phyloP scores from a whole-genome alignment of 2,797 vertebrate genomes.

The Acanthornis magna region DNA sequence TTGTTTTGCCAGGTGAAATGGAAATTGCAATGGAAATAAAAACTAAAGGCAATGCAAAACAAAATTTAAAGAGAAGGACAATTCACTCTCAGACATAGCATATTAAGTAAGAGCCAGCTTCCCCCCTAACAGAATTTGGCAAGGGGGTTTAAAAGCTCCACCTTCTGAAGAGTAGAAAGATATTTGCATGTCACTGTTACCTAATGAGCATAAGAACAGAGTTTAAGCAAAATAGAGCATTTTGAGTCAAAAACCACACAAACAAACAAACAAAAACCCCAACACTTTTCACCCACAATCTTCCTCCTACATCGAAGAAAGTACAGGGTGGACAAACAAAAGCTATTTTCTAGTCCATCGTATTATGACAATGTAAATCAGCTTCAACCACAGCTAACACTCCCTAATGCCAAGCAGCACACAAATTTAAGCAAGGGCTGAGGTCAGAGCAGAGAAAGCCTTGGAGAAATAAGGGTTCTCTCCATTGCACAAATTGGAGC shows the following conservation, averaged over 20 bases:
- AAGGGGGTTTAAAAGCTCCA: rapidly evolving
- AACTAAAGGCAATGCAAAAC: not conserved
- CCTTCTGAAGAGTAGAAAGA: not conserved
- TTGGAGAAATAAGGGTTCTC: not conserved
- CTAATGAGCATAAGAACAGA: not conserved
- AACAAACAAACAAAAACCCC: rapidly evolving
- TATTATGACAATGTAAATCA: not conserved
- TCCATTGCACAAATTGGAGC: too few species aligned
- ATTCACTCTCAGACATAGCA: not conserved
- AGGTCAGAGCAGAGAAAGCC: not conserved
- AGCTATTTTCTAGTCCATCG: not conserved
- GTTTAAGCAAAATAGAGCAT: not conserved
- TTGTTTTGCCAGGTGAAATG: not conserved
- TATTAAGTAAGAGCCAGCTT: not conserved
- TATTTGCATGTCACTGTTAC: not conserved
- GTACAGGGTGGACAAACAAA: not conserved
- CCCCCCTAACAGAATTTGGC: not conserved
- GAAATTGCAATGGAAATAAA: not conserved
- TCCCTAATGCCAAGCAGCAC: not conserved
- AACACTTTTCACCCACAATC: not conserved
- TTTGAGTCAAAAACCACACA: not conserved
- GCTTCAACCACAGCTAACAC: not conserved
- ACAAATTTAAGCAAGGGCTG: too few species aligned
- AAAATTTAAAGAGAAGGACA: not conserved
- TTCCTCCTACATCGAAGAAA: not conserved